Percentiles rank a stretch among this genome's conserved stretches.
phyloP scores from a whole-genome alignment of 2,797 vertebrate species.

The Cirrhinus mrigala region DNA sequence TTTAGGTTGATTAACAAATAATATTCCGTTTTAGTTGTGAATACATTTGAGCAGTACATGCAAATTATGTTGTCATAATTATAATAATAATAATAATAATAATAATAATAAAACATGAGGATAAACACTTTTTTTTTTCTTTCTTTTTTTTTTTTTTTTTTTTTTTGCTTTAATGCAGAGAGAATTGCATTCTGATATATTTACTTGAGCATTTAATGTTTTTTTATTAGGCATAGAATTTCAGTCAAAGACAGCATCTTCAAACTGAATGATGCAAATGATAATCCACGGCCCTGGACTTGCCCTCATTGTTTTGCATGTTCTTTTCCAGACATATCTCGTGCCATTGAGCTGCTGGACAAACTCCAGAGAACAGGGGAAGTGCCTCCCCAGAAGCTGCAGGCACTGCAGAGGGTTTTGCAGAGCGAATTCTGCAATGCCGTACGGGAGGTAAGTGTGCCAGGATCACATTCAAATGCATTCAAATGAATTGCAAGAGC shows the following conservation, averaged over 20 bases:
- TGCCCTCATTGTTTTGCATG: conserved; percentile 47
- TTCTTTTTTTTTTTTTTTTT: too few species aligned
- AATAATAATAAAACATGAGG: neutral
- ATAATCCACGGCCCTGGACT: neutral
- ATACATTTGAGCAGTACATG: neutral
- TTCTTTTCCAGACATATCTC: conserved; percentile 88
- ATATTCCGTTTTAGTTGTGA: neutral
- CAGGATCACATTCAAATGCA: neutral
- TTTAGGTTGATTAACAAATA: neutral
- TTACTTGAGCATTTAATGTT: neutral
- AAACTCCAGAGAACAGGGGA: conserved; percentile 97
- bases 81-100: neutral
- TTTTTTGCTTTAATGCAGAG: neutral
- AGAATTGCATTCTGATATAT: neutral
- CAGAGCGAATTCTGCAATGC: conserved; percentile 99
- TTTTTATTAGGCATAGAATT: neutral
- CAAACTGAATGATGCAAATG: conserved; percentile 28
- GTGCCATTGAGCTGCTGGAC: conserved; percentile 96
- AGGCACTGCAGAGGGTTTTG: conserved; percentile 95
- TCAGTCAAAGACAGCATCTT: conserved; percentile 12
- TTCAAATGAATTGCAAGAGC: neutral
- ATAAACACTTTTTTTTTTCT: neutral
- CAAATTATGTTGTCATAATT: too few species aligned
- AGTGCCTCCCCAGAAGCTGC: conserved; percentile 96
- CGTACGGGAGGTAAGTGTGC: conserved; percentile 89